Evolutionary conservation across 2,113 vertebrate genomes (phyloP).

Genomic region (Ploceus nigricollis): DNA sequence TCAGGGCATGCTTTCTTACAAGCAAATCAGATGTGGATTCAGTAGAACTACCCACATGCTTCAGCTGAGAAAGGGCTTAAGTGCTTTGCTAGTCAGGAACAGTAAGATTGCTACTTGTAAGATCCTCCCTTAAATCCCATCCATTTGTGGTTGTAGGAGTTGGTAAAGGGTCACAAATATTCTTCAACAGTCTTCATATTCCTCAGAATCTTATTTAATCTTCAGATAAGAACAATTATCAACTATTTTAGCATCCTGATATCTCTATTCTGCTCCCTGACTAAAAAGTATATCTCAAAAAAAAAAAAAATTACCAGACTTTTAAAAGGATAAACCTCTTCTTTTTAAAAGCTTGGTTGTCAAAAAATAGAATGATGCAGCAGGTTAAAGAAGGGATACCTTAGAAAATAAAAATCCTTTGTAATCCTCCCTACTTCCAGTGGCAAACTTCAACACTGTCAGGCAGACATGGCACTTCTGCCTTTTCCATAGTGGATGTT

Average conservation of each 20-base stretch:
- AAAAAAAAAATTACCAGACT: neutral
- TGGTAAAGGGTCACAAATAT: slow-evolving; percentile 23
- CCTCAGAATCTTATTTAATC: slow-evolving; percentile 35
- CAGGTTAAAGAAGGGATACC: neutral
- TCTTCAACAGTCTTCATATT: neutral
- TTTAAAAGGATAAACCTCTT: neutral
- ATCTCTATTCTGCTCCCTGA: neutral
- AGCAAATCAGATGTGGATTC: neutral
- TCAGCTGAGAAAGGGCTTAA: neutral
- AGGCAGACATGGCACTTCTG: neutral
- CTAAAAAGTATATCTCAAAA: neutral
- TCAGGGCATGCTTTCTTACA: neutral
- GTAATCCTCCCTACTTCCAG: neutral
- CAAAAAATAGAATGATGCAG: neutral
- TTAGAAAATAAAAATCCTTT: neutral
- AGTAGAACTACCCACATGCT: neutral
- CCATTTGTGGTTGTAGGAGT: slow-evolving; percentile 28
- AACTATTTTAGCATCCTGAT: slow-evolving; percentile 2
- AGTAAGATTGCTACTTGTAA: neutral
- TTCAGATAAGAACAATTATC: slow-evolving; percentile 50
- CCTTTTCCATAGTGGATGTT: neutral
- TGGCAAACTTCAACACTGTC: neutral
- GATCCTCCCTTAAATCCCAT: neutral
- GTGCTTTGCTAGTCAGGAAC: neutral
- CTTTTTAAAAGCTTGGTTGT: neutral